Percentiles rank a stretch among this genome's conserved stretches.
phyloP scores from a whole-genome alignment of 2,888 invertebrate species.

The Neuroscelio doddi region DNA sequence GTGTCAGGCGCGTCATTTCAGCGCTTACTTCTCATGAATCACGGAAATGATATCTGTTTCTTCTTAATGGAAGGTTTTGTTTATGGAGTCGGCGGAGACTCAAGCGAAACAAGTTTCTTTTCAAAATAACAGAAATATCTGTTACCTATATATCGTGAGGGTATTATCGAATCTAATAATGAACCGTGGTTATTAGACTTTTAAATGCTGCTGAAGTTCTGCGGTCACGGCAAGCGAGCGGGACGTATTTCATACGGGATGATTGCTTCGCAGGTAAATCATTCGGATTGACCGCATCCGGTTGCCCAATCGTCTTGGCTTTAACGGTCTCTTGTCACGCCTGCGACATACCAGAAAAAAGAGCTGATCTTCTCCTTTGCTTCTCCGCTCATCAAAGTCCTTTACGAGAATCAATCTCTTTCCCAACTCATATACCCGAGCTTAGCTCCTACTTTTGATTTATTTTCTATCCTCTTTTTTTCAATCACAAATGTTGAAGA shows the following conservation, averaged over 20 bases:
- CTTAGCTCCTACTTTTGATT: conserved; percentile 31
- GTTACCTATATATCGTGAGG: conserved; percentile 14
- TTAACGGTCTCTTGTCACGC: conserved; percentile 62
- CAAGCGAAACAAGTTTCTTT: conserved; percentile 32
- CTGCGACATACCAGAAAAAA: conserved; percentile 60
- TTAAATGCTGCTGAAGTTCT: conserved; percentile 51
- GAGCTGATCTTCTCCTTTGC: no score
- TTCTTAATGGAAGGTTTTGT: conserved; percentile 43
- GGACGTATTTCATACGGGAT: conserved; percentile 58
- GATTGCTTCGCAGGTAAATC: conserved; percentile 61
- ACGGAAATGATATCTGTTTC: conserved; percentile 24
- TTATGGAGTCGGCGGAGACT: conserved; percentile 43
- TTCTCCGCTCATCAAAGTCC: conserved; percentile 49
- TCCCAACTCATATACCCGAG: conserved; percentile 26
- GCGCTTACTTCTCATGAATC: conserved; percentile 33
- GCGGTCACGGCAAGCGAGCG: conserved; percentile 28
- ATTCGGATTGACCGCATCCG: conserved; percentile 66
- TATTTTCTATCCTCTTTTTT: conserved; percentile 26
- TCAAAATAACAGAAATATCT: conserved; percentile 43
- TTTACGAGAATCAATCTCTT: conserved; percentile 41
- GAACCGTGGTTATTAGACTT: conserved; percentile 58
- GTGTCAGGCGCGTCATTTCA: conserved; percentile 10
- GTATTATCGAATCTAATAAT: conserved; percentile 54
- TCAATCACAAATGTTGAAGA: conserved; percentile 23
- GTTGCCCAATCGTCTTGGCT: conserved; percentile 60